These are phyloP conservation scores for Drusus annulatus DNA, from an alignment of 1,140 invertebrate genomes.

Conservation along the genomic window DNA sequence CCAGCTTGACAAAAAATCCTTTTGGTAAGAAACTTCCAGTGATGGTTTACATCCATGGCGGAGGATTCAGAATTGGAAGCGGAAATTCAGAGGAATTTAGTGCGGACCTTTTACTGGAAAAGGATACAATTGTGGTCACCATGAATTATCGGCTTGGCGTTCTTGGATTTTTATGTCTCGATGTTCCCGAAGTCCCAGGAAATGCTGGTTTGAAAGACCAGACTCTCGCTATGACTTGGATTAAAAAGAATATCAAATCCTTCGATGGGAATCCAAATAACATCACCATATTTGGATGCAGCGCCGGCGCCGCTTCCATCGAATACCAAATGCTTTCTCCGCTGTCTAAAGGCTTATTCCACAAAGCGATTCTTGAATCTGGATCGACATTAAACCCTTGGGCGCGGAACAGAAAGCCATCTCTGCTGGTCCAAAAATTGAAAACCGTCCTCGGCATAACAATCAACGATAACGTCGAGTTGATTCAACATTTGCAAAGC, in stretches of 20 bases:
- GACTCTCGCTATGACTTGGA: conserved; percentile 72
- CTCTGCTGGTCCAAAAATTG: conserved; percentile 71
- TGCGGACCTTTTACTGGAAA: conserved; percentile 72
- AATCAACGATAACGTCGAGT: conserved; percentile 20
- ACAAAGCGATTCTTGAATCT: conserved; percentile 75
- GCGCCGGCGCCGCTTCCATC: conserved; percentile 74
- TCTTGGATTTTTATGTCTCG: conserved; percentile 72
- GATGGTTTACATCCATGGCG: conserved; percentile 77
- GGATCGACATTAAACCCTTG: conserved; percentile 73
- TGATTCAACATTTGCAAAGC: conserved; percentile 63
- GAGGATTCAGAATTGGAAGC: conserved; percentile 72
- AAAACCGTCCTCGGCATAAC: conserved; percentile 66
- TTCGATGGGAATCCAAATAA: conserved; percentile 77
- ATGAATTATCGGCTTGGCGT: conserved; percentile 74
- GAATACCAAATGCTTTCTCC: conserved; percentile 72
- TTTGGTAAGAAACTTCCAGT: conserved; percentile 65
- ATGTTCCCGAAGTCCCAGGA: conserved; percentile 68
- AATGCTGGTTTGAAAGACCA: conserved; percentile 74
- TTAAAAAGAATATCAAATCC: conserved; percentile 73
- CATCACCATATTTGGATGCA: conserved; percentile 73
- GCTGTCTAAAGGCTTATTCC: conserved; percentile 72
- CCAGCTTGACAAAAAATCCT: conserved; percentile 62
- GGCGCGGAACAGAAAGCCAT: conserved; percentile 73
- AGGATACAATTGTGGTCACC: conserved; percentile 72
- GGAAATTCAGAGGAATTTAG: conserved; percentile 65